A percentile compares a stretch with the other conserved stretches of the same genome.
Evolutionary conservation across 2,113 vertebrate genomes (phyloP).

Genomic region (Gambusia affinis): DNA sequence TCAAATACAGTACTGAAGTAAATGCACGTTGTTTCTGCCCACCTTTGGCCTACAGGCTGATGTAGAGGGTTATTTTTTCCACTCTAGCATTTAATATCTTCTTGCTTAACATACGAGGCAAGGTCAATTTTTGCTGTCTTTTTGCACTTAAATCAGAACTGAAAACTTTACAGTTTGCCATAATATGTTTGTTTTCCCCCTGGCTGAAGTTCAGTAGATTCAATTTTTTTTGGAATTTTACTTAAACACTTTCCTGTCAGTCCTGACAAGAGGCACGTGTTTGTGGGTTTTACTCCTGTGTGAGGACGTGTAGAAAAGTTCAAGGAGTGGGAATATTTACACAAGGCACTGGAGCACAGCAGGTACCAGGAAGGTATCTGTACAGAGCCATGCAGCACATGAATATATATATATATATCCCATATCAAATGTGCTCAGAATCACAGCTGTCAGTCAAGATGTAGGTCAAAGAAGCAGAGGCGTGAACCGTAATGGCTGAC

Average conservation of each 20-base stretch:
- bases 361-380: conserved; percentile 17
- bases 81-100: not conserved
- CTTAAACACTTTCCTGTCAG: not conserved
- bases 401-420: conserved; percentile 7
- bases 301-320: not conserved
- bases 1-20: too few species aligned
- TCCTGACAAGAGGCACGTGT: not conserved
- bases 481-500: conserved; percentile 24
- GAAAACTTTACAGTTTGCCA: not conserved
- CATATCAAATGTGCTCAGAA: not conserved
- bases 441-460: conserved; percentile 58
- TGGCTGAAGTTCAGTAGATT: not conserved
- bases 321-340: not conserved
- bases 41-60: too few species aligned
- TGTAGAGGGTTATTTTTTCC: too few species aligned
- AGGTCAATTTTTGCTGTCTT: not conserved
- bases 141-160: not conserved
- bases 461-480: conserved; percentile 49
- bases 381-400: not conserved
- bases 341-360: not conserved
- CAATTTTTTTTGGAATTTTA: too few species aligned
- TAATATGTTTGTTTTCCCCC: not conserved
- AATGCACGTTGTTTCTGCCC: too few species aligned
- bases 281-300: not conserved
- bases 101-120: not conserved